These are phyloP conservation scores for Chondrilla cf. caribensis DNA, from an alignment of 37 sponge, comb jelly and placozoan genomes.

Conservation along the genomic window DNA sequence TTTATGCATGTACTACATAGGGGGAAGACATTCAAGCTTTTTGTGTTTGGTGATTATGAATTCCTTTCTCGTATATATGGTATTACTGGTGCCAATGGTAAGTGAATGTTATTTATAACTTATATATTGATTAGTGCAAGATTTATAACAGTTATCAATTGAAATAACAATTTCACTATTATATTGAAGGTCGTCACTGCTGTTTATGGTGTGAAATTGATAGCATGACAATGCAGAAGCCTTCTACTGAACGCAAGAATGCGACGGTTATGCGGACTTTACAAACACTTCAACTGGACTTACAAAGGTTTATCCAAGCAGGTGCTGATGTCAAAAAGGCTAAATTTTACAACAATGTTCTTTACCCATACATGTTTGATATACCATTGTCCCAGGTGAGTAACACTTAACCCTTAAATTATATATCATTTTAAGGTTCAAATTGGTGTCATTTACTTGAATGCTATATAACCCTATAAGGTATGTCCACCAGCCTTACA, in stretches of 20 bases:
- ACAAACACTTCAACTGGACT: slow-evolving; percentile 4
- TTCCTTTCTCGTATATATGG: slow-evolving; percentile 28
- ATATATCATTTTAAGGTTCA: background rate
- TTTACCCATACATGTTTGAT: slow-evolving; percentile 4
- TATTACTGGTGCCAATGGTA: slow-evolving; percentile 37
- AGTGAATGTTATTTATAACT: background rate
- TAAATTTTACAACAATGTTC: slow-evolving; percentile 43
- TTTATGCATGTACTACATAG: slow-evolving; percentile 1
- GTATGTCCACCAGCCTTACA: background rate
- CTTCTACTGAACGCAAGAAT: no score
- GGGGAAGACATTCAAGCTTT: slow-evolving; percentile 18
- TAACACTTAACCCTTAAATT: background rate
- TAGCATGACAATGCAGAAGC: background rate
- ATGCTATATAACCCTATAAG: background rate
- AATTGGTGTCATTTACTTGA: background rate
- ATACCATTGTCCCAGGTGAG: slow-evolving; percentile 27
- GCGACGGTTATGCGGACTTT: slow-evolving; percentile 1
- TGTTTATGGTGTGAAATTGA: slow-evolving; percentile 39
- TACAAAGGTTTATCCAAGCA: background rate
- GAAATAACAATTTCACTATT: background rate
- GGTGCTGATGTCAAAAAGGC: slow-evolving; percentile 34
- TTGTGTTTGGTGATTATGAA: slow-evolving; percentile 46
- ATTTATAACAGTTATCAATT: background rate
- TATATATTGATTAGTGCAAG: background rate
- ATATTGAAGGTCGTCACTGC: slow-evolving; percentile 41